A percentile compares a stretch with the other conserved stretches of the same genome.
Evolutionary conservation across 2,113 vertebrate genomes (phyloP).

Genomic region (Rhinogobius similis): DNA sequence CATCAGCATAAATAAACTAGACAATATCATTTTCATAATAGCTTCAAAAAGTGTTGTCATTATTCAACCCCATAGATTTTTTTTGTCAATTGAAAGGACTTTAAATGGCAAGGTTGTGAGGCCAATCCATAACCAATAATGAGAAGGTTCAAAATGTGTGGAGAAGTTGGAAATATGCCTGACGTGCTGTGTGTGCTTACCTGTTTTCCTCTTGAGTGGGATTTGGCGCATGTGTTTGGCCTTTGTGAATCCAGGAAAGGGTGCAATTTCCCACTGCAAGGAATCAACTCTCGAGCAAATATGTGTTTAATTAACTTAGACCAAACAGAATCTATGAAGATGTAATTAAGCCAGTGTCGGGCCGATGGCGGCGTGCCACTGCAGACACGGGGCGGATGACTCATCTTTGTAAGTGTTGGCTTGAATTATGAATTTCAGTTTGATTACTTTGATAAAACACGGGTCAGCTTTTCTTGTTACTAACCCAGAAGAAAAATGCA

Average conservation of each 20-base stretch:
- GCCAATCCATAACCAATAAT: too few species aligned
- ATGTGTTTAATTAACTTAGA: slow-evolving; percentile 31
- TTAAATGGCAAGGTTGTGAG: too few species aligned
- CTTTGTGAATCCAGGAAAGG: background rate
- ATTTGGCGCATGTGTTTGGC: background rate
- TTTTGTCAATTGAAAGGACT: too few species aligned
- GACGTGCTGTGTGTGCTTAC: too few species aligned
- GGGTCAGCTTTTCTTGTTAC: background rate
- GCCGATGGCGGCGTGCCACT: background rate
- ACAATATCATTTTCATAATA: too few species aligned
- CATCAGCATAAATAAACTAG: too few species aligned
- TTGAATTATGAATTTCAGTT: slow-evolving; percentile 1
- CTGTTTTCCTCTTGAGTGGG: background rate
- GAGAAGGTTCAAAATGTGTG: too few species aligned
- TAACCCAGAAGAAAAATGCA: slow-evolving; percentile 1
- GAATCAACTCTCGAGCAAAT: slow-evolving; percentile 23
- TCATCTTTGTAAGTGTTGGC: background rate
- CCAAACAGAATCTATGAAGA: slow-evolving; percentile 14
- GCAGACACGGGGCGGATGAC: slow-evolving; percentile 6
- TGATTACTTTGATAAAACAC: slow-evolving; percentile 1
- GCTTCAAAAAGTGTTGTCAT: too few species aligned
- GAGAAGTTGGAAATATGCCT: too few species aligned
- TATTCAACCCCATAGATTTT: too few species aligned
- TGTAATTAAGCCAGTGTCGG: slow-evolving; percentile 8
- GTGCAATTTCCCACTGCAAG: slow-evolving; percentile 11